phyloP scores from a whole-genome alignment of 2,888 invertebrate species.

The Amphiduros pacificus region DNA sequence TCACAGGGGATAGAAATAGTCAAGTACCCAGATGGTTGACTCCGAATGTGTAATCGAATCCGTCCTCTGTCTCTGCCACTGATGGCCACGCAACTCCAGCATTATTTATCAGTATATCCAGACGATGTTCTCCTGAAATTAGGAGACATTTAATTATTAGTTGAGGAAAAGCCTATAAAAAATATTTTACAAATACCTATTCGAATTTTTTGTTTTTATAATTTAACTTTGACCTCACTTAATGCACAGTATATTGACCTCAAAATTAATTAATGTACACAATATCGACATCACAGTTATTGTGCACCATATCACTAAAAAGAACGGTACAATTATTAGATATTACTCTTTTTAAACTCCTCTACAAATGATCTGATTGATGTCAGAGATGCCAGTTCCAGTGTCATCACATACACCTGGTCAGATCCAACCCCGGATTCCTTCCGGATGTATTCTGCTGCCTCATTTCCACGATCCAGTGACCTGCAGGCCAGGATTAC shows the following conservation, averaged over 20 bases:
- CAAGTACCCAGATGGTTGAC: conserved; percentile 64
- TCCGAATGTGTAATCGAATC: conserved; percentile 54
- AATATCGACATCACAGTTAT: no score
- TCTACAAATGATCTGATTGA: conserved; percentile 75
- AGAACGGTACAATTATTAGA: no score
- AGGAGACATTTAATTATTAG: no score
- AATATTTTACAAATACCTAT: no score
- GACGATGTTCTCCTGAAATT: conserved; percentile 32
- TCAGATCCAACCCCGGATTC: conserved; percentile 12
- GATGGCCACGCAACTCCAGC: conserved; percentile 51
- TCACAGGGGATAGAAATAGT: background rate
- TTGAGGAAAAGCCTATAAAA: no score
- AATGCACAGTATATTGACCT: no score
- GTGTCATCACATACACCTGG: conserved; percentile 71
- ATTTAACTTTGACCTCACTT: no score
- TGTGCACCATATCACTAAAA: no score
- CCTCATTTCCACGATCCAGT: conserved; percentile 14
- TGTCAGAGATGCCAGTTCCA: conserved; percentile 74
- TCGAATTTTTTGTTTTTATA: no score
- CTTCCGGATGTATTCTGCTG: conserved; percentile 19
- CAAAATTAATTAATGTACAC: no score
- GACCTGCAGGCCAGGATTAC: conserved; percentile 27
- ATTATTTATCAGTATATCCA: conserved; percentile 55
- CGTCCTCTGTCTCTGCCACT: conserved; percentile 46
- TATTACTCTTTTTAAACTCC: conserved; percentile 65